Conservation (phyloP, 2,113 vertebrate genomes). For the Lontra canadensis region DNA sequence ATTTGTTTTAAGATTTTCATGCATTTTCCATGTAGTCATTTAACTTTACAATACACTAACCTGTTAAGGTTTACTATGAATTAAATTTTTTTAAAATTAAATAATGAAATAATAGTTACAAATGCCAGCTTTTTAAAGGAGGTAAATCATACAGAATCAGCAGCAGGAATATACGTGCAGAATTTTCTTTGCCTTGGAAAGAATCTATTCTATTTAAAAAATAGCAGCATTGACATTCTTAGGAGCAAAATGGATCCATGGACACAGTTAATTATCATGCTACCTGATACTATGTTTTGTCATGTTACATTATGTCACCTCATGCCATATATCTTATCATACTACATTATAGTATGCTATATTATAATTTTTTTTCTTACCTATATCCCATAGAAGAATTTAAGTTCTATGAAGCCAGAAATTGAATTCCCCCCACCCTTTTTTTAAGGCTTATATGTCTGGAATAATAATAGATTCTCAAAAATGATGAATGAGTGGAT, state of each 20-base stretch:
- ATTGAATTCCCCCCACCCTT: neutral
- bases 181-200: neutral
- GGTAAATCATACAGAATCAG: neutral
- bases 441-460: neutral
- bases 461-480: neutral
- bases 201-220: neutral
- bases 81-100: neutral
- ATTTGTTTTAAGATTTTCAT: conserved; percentile 26
- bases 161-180: neutral
- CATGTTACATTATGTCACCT: neutral
- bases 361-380: neutral
- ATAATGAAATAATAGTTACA: neutral
- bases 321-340: neutral
- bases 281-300: neutral
- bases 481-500: neutral
- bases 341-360: neutral
- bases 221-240: neutral
- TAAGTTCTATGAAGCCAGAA: neutral
- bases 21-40: conserved; percentile 17
- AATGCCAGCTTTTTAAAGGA: neutral
- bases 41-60: neutral
- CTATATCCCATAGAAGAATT: neutral
- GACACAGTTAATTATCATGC: neutral
- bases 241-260: neutral
- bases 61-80: neutral